Percentiles rank a stretch among this genome's conserved stretches.
These are phyloP conservation scores for Diloba caeruleocephala DNA, from an alignment of 2,888 invertebrate species.

Conservation along the genomic window DNA sequence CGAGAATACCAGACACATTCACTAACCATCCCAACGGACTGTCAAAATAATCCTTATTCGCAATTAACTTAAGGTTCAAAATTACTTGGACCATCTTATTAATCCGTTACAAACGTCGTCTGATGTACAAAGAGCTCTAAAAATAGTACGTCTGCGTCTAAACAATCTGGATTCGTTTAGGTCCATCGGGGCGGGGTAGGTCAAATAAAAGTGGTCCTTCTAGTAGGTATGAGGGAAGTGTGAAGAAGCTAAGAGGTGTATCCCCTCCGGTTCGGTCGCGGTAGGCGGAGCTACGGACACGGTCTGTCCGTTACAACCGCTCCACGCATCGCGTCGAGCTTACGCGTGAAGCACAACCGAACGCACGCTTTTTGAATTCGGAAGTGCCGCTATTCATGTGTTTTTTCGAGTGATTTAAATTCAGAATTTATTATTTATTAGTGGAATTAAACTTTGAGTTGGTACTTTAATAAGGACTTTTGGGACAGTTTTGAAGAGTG, in stretches of 20 bases:
- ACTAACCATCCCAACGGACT: conserved; percentile 47
- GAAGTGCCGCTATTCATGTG: conserved; percentile 61
- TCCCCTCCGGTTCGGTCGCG: conserved; percentile 78
- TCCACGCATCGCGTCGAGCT: conserved; percentile 79
- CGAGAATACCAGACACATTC: conserved; percentile 70
- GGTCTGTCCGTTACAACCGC: conserved; percentile 79
- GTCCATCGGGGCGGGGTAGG: conserved; percentile 61
- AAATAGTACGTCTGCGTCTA: conserved; percentile 33
- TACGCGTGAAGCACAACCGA: conserved; percentile 75
- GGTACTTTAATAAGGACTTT: conserved; percentile 34
- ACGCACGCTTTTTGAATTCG: conserved; percentile 68
- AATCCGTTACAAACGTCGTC: conserved; percentile 60
- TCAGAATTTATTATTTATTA: conserved; percentile 28
- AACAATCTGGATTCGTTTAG: conserved; percentile 16
- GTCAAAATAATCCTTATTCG: conserved; percentile 38
- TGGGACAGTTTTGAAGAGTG: conserved; percentile 32
- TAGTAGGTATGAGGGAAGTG: conserved; percentile 85
- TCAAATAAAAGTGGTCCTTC: conserved; percentile 69
- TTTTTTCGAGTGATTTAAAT: conserved; percentile 46
- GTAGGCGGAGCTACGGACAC: conserved; percentile 78
- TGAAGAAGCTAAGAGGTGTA: conserved; percentile 87
- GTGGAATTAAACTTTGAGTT: conserved; percentile 30
- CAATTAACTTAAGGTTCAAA: conserved; percentile 43
- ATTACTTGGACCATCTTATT: conserved; percentile 49
- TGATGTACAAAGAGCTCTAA: conserved; percentile 62